Percentiles rank a stretch among this genome's conserved stretches.
Conservation (phyloP, 2,888 invertebrate genomes). For the Nymphalis urticae region DNA sequence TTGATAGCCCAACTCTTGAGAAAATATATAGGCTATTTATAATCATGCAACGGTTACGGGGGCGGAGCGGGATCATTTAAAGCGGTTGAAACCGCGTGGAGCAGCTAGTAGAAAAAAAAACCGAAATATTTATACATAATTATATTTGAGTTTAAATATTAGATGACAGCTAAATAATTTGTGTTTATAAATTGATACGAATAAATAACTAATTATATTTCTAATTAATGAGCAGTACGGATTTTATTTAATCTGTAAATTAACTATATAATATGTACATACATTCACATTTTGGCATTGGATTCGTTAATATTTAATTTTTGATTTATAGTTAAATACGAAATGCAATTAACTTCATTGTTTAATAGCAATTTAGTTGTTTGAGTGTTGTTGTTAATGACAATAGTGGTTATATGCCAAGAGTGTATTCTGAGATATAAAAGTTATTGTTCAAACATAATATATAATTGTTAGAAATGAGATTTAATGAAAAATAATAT, state of each 20-base stretch:
- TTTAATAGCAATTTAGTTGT: constrained; percentile 8
- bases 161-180: background rate
- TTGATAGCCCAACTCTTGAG: too few relatives aligned
- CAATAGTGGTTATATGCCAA: constrained; percentile 5
- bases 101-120: too few relatives aligned
- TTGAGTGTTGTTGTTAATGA: background rate
- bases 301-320: constrained; percentile 10
- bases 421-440: constrained; percentile 1
- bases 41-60: too few relatives aligned
- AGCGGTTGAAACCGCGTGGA: too few relatives aligned
- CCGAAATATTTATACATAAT: too few relatives aligned
- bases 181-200: background rate
- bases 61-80: too few relatives aligned
- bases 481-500: too few relatives aligned
- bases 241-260: constrained; percentile 21
- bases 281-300: constrained; percentile 19
- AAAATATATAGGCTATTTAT: too few relatives aligned
- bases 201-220: constrained; percentile 11
- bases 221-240: constrained; percentile 23
- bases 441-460: background rate
- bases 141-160: background rate
- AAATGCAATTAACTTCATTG: constrained; percentile 11
- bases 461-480: too few relatives aligned
- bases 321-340: constrained; percentile 3
- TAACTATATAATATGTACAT: background rate